Base-by-base conservation (phyloP, 2,888 invertebrate species). In the Pseudolycoriella hygida region DNA sequence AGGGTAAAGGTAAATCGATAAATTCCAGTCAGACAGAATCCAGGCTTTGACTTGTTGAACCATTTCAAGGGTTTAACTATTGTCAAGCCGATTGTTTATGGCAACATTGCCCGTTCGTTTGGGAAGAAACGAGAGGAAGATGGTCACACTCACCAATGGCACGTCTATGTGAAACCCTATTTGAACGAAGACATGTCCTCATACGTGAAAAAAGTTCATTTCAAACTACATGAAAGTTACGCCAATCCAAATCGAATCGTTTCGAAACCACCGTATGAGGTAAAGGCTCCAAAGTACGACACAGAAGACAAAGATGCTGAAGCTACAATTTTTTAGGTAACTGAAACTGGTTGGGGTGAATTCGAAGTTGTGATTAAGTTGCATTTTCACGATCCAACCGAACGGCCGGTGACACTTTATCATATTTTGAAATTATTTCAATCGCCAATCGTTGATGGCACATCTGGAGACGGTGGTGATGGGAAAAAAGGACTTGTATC, bases 271-370 rank as follows among this genome's bases (percentile, higher is more conserved):
- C 98, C 97, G 0, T 98, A 92, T 60, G 96, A 97, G 69, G 77
- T 25, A 25, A 25, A 25, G 8, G 25, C 25, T 25, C 25, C 5
- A 25, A 25, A 6, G 8, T 8, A 6, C 25, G 25, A n/a, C n/a
- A n/a, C n/a, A n/a, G n/a, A n/a, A n/a, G n/a, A n/a, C n/a, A n/a
- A n/a, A n/a, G n/a, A n/a, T n/a, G n/a, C n/a, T n/a, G n/a, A n/a
- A n/a, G n/a, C 25, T 8, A 25, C 8, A 4, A 25, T 8, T 25
- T 25, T 8, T 8, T 8, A 25, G 25, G 25, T 45, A 2, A 89
- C 87, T 0, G 97, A 98, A 66, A 97, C 97, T 1, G 97, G 97
- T 2, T 98, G 98, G 97, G 98, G 98, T 52, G 98, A 98, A 68
- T 98, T 98, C 62, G 97, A 98, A 67, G 87, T 97, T 51, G 86